phyloP scores from a whole-genome alignment of 2,797 vertebrate species.

The Sus cebifrons region DNA sequence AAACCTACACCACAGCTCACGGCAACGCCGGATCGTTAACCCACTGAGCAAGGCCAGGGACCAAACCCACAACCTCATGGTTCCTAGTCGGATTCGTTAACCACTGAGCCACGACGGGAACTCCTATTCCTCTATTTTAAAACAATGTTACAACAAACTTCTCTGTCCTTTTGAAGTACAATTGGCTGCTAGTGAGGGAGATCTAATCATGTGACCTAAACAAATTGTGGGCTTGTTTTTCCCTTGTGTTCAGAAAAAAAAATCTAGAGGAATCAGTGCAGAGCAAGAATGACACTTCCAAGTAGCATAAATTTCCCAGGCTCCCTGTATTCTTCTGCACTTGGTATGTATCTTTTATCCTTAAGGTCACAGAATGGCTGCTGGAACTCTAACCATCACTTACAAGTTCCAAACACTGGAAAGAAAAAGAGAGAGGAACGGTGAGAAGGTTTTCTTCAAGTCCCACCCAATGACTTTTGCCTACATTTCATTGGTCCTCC shows the following conservation, averaged over 20 bases:
- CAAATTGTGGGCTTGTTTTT: background rate
- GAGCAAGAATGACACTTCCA: background rate
- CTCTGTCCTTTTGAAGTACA: background rate
- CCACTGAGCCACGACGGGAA: too few species aligned
- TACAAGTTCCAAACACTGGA: background rate
- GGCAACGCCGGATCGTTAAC: too few species aligned
- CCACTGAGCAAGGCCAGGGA: too few species aligned
- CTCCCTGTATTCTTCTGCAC: background rate
- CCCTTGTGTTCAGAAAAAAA: background rate
- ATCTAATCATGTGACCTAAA: too few species aligned
- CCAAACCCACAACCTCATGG: too few species aligned
- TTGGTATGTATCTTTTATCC: background rate
- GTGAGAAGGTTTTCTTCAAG: background rate
- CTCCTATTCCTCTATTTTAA: background rate
- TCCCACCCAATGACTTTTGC: background rate
- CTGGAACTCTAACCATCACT: background rate
- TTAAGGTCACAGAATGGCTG: background rate
- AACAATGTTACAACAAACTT: background rate
- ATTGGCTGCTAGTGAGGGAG: background rate
- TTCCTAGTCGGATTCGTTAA: too few species aligned
- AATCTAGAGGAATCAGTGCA: background rate
- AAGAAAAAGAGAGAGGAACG: background rate
- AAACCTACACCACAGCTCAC: too few species aligned
- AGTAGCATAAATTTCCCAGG: background rate
- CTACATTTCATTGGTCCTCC: background rate